Base-by-base conservation (phyloP, 2,797 vertebrate species). In the Ctenosaura bakeri region DNA sequence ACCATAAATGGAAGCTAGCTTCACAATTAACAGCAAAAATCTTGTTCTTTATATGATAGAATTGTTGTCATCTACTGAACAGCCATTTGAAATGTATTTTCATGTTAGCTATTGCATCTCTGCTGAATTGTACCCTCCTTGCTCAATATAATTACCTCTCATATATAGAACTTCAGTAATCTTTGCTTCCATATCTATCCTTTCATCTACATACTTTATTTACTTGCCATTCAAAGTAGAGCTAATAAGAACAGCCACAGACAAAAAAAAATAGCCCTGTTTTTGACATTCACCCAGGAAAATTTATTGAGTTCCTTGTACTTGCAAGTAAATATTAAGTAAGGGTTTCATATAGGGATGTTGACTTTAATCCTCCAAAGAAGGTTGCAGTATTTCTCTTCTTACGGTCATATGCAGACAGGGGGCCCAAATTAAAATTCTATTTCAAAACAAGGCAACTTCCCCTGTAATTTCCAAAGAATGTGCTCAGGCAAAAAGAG, bases 141-240 rank as follows among this genome's bases (percentile, higher is more conserved):
- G 18, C 82, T 92, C 88, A 89, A 42, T n/a, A 89, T 81, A 74
- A 59, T 2, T 46, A 46, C 2, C 42, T 46, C 42, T 46, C 42
- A 46, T 46, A 46, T 46, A 46, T 46, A 46, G 42, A 46, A 46
- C 42, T 46, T 46, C 42, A 46, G 4, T 46, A 3, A 29, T 85
- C 42, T 83, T n/a, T 77, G n/a, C 24, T 1, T 0, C 83, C 8
- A 54, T 4, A 50, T 85, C 32, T 42, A 54, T 73, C 35, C 54
- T 88, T 76, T 69, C 9, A 83, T 66, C 14, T 64, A 12, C 64
- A 52, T 50, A 52, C 46, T 86, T 92, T 92, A 79, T 35, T 79
- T 46, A 71, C 52, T 69, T 84, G 32, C 74, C 54, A 86, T 42
- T 77, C 46, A 29, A 83, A 22, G 29, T n/a, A 91, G 77, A 90